A percentile compares a stretch with the other conserved stretches of the same genome.
Evolutionary conservation across 2,888 invertebrate species (phyloP).

Genomic region (Caenorhabditis uteleia): DNA sequence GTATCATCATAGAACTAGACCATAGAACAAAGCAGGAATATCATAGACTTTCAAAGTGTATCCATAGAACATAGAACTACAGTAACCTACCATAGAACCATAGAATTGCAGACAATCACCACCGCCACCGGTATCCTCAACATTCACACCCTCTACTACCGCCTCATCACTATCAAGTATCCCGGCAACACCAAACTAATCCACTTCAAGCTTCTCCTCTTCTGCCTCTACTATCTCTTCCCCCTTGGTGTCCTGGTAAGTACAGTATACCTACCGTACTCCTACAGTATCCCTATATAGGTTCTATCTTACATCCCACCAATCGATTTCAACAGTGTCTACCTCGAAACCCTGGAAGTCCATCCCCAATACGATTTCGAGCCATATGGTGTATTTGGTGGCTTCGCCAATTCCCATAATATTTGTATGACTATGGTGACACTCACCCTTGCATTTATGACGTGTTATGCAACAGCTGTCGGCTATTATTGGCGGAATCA

Average conservation of each 20-base stretch:
- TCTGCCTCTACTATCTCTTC: background rate
- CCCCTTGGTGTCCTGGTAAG: background rate
- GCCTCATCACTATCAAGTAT: background rate
- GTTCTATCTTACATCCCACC: conserved; percentile 24
- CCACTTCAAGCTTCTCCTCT: background rate
- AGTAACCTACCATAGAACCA: no score
- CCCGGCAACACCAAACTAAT: background rate
- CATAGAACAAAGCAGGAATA: no score
- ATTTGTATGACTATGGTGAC: conserved; percentile 14
- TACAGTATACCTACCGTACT: no score
- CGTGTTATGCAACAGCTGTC: background rate
- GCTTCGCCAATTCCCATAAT: conserved; percentile 21
- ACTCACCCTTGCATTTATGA: background rate
- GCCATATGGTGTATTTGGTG: conserved; percentile 16
- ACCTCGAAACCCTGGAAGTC: conserved; percentile 11
- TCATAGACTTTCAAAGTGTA: no score
- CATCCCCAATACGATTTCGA: conserved; percentile 24
- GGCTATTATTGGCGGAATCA: conserved; percentile 15
- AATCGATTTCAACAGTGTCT: conserved; percentile 10
- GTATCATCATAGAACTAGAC: no score
- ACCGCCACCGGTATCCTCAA: background rate
- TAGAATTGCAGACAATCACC: background rate
- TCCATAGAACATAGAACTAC: no score
- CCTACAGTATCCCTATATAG: no score
- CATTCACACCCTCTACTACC: background rate